phyloP scores from a whole-genome alignment of 2,797 vertebrate species.

The Potorous gilbertii region DNA sequence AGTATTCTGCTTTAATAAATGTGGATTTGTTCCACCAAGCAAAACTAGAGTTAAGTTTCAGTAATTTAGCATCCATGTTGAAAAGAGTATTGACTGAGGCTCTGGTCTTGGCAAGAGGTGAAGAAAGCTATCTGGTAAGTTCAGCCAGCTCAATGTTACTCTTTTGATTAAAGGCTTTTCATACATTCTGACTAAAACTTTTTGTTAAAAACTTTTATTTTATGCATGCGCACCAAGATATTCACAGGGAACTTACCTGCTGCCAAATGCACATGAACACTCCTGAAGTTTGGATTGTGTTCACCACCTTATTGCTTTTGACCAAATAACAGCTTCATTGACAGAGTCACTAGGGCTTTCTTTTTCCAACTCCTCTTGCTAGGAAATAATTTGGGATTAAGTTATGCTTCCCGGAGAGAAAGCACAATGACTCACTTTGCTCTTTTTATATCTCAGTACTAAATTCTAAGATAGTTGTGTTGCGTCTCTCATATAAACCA shows the following conservation, averaged over 20 bases:
- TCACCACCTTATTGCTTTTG: neutral
- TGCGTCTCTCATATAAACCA: neutral
- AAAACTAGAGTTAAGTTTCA: neutral
- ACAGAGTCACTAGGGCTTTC: neutral
- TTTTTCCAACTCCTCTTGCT: neutral
- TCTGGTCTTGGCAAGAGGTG: neutral
- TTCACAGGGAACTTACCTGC: neutral
- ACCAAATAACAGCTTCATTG: neutral
- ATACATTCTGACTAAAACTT: slow-evolving; percentile 6
- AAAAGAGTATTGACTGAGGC: neutral
- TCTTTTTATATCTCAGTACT: neutral
- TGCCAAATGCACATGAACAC: slow-evolving; percentile 27
- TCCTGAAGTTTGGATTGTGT: neutral
- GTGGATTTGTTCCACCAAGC: neutral
- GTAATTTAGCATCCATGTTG: neutral
- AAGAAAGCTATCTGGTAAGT: neutral
- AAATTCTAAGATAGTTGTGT: neutral
- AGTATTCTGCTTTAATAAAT: neutral
- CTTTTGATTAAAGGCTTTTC: slow-evolving; percentile 15
- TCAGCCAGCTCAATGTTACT: neutral
- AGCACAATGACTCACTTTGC: neutral
- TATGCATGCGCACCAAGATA: neutral
- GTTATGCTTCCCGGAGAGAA: neutral
- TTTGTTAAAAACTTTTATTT: neutral
- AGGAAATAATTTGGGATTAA: neutral